A percentile compares a stretch with the other conserved stretches of the same genome.
Conservation (phyloP, 1,140 invertebrate species). For the Amphibalanus amphitrite region DNA sequence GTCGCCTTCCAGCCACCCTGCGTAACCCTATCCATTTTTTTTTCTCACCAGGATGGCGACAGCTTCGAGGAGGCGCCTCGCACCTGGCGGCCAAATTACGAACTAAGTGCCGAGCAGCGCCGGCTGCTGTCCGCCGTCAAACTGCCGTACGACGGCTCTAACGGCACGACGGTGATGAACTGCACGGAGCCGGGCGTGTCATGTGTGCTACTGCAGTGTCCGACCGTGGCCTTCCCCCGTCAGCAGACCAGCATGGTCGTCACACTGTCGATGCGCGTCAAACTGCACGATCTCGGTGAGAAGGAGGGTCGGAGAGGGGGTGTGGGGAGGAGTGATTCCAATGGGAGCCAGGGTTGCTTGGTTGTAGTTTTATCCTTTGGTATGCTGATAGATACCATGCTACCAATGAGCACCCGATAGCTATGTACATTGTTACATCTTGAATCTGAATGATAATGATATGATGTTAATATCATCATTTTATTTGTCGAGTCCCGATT, state of each 20-base stretch:
- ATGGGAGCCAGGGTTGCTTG: too few species aligned
- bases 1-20: not conserved
- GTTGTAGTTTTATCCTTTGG: too few species aligned
- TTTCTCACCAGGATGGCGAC: not conserved
- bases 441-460: too few species aligned
- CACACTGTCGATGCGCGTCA: not conserved
- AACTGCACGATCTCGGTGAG: not conserved
- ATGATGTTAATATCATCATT: too few species aligned
- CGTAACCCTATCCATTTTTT: not conserved
- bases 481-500: too few species aligned
- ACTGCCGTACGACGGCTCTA: not conserved
- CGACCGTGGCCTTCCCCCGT: not conserved
- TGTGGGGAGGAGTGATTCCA: too few species aligned
- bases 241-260: not conserved
- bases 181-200: not conserved
- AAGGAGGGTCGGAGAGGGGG: not conserved
- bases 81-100: not conserved
- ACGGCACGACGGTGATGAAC: not conserved
- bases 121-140: not conserved
- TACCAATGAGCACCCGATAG: too few species aligned
- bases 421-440: too few species aligned
- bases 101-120: not conserved
- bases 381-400: too few species aligned
- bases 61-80: not conserved
- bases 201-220: not conserved